Base-by-base conservation (phyloP, 30 jellyfish, hydroid and myxozoan species). In the Turritopsis rubra region DNA sequence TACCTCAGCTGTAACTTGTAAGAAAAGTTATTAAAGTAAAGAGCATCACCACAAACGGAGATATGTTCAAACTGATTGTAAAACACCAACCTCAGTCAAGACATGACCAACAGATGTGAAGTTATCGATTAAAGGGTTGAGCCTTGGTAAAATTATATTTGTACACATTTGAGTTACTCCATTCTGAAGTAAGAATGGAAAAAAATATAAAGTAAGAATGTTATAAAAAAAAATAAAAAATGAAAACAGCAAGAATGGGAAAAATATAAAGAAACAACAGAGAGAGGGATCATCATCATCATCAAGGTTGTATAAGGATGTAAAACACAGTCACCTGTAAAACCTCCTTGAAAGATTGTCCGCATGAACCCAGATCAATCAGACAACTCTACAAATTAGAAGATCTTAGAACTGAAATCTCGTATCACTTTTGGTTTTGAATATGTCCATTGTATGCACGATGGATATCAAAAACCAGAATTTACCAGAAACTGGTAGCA, bases 161-260 rank as follows among this genome's bases (percentile, higher is more conserved):
- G 93, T 83, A 30, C 96, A 84, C 24, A 90, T 88, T 84, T 90
- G 97, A 1, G 95, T 8, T 24, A 83, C 65, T 23, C 97, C 97
- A 24, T 52, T 83, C 93, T 83, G 52, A 24, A 25, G 53, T 18
- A 0, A 53, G 24, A 80, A 78, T 26, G 65, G 53, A 83, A 72
- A 80, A 26, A 72, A 65, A 66, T n/a, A 17, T 52, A 65, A 18
- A 78, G 21, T 52, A 16, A 29, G 79, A 13, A 41, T 3, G 13
- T 41, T 41, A 41, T 3, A 41, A 13, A 13, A n/a, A n/a, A n/a
- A n/a, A n/a, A n/a, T n/a, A n/a, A n/a, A n/a, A n/a, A n/a, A n/a
- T n/a, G n/a, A n/a, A n/a, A n/a, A n/a, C n/a, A n/a, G n/a, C n/a
- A n/a, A n/a, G n/a, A n/a, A n/a, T n/a, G n/a, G n/a, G n/a, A n/a